Conservation (phyloP, 2,888 invertebrate genomes). For the Synergus gifuensis region DNA sequence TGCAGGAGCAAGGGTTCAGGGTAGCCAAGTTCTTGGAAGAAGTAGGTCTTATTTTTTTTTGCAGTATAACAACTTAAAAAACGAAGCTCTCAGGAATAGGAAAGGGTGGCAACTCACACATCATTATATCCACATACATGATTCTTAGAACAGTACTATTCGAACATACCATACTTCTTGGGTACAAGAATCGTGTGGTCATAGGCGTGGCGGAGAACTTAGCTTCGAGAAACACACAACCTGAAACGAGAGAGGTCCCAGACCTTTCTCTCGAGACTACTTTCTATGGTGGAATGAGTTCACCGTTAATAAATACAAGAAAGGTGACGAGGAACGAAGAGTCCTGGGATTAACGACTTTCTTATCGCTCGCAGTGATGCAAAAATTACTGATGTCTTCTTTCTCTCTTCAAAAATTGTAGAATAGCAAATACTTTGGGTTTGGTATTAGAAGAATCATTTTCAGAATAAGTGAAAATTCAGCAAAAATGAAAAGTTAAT, state of each 20-base stretch:
- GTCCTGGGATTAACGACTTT: background rate
- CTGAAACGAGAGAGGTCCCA: constrained; percentile 36
- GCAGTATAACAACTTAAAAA: constrained; percentile 6
- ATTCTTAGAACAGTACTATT: constrained; percentile 20
- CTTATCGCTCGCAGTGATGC: too few species aligned
- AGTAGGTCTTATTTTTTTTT: constrained; percentile 45
- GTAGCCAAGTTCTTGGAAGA: constrained; percentile 55
- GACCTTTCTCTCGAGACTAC: constrained; percentile 31
- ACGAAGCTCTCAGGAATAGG: constrained; percentile 22
- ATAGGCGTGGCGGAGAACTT: constrained; percentile 39
- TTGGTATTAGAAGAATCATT: too few species aligned
- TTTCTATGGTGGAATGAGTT: constrained; percentile 33
- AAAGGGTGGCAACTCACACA: constrained; percentile 29
- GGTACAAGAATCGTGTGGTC: constrained; percentile 27
- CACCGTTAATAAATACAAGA: constrained; percentile 19
- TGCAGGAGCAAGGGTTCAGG: constrained; percentile 44
- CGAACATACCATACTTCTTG: constrained; percentile 26
- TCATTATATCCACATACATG: constrained; percentile 7
- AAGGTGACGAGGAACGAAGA: background rate
- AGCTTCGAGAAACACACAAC: constrained; percentile 33
- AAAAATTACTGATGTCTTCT: too few species aligned
- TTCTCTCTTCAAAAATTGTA: too few species aligned
- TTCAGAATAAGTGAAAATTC: too few species aligned
- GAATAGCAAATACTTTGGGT: too few species aligned
- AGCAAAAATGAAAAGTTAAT: too few species aligned